These are phyloP conservation scores for Hirtodrosophila duncani DNA, from an alignment of 2,888 invertebrate species.

Conservation along the genomic window DNA sequence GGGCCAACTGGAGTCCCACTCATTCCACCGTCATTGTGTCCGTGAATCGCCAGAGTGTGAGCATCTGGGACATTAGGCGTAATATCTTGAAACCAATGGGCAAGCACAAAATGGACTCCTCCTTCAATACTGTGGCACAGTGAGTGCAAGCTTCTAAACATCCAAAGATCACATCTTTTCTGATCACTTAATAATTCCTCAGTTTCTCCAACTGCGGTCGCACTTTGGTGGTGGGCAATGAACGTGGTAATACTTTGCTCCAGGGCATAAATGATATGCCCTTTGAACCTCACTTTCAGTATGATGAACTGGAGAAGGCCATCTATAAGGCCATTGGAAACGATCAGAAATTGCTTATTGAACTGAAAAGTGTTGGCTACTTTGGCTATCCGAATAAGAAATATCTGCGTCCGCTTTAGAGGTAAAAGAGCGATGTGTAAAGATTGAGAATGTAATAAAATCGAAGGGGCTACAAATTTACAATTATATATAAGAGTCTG, in stretches of 20 bases:
- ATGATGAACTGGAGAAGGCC: conserved; percentile 82
- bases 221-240: conserved; percentile 85
- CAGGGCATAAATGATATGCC: conserved; percentile 87
- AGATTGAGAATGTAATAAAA: too few relatives aligned
- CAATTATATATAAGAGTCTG: too few relatives aligned
- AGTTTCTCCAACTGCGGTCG: conserved; percentile 84
- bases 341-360: conserved; percentile 82
- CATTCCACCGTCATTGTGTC: conserved; percentile 86
- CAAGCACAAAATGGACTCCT: conserved; percentile 54
- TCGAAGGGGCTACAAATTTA: too few relatives aligned
- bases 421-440: too few relatives aligned
- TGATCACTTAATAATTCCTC: not conserved
- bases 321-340: conserved; percentile 83
- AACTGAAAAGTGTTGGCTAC: conserved; percentile 81
- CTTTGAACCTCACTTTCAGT: conserved; percentile 84
- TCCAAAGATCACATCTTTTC: not conserved
- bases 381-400: conserved; percentile 68
- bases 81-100: conserved; percentile 83
- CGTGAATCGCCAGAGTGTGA: conserved; percentile 83
- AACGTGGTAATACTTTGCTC: conserved; percentile 83
- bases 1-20: conserved; percentile 85
- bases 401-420: conserved; percentile 1
- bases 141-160: conserved; percentile 20
- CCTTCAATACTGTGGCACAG: conserved; percentile 64
- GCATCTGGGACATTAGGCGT: conserved; percentile 89